These are phyloP conservation scores for Neogale vison DNA, from an alignment of 2,113 vertebrate genomes.

Conservation along the genomic window DNA sequence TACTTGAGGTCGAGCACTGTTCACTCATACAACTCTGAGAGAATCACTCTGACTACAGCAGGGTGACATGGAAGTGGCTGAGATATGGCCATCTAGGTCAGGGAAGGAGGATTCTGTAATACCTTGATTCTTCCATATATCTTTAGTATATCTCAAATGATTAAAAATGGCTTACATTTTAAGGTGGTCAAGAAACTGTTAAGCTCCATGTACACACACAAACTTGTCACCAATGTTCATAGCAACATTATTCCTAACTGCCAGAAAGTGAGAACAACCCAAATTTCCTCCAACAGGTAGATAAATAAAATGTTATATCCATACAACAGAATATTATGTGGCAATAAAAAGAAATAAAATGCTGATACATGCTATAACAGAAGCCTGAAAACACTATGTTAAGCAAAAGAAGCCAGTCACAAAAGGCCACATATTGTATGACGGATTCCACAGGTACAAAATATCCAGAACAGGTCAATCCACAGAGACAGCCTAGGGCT, in stretches of 20 bases:
- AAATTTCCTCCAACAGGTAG: background rate
- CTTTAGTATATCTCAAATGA: background rate
- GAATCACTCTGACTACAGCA: background rate
- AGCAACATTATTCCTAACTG: background rate
- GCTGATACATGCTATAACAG: background rate
- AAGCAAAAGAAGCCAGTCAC: background rate
- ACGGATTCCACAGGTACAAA: background rate
- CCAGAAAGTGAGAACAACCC: background rate
- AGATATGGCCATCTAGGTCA: background rate
- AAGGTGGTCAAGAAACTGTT: background rate
- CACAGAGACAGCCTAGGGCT: background rate
- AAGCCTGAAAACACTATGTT: background rate
- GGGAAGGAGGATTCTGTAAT: background rate
- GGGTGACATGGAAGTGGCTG: background rate
- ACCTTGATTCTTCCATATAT: background rate
- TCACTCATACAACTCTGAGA: background rate
- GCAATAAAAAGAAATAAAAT: slow-evolving; percentile 46
- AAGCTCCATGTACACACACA: background rate
- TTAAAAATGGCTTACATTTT: background rate
- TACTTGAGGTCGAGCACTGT: background rate
- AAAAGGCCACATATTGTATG: background rate
- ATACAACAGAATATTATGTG: background rate
- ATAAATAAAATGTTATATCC: background rate
- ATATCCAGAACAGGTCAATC: background rate
- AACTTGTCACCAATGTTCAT: background rate